Evolutionary conservation across 53 echinoderm and acorn worm genomes (phyloP).

Genomic region (Hippasteria phrygiana): DNA sequence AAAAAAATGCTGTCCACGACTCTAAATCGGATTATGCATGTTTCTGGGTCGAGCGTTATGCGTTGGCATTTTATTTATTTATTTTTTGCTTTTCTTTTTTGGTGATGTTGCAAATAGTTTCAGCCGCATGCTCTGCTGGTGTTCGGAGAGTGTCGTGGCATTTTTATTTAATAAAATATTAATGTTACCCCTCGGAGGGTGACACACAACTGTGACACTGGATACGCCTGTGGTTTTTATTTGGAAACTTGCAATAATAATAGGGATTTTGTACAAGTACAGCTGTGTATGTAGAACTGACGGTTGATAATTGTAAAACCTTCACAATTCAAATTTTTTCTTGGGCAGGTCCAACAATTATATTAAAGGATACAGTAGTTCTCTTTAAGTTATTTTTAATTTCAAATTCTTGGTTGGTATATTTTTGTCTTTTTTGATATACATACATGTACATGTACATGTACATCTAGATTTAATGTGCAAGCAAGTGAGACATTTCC

Average conservation of each 20-base stretch:
- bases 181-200: slow-evolving; percentile 37
- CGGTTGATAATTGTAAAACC: no score
- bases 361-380: no score
- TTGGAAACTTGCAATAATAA: neutral
- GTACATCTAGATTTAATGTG: neutral
- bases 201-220: slow-evolving; percentile 54
- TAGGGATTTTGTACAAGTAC: neutral
- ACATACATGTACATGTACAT: slow-evolving; percentile 14
- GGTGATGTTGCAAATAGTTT: slow-evolving; percentile 56
- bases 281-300: no score
- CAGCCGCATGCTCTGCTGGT: slow-evolving; percentile 51
- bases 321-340: no score
- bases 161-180: slow-evolving; percentile 61
- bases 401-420: no score
- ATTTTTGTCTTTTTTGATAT: no score
- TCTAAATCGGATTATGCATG: slow-evolving; percentile 60
- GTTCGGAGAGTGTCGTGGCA: slow-evolving; percentile 34
- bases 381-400: no score
- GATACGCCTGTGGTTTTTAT: slow-evolving; percentile 12
- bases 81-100: neutral
- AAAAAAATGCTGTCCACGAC: neutral
- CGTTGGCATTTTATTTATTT: neutral
- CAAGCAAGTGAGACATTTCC: no score
- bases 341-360: no score
- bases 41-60: slow-evolving; percentile 44